Conservation (phyloP, 1,140 invertebrate genomes). For the Radopholus similis region DNA sequence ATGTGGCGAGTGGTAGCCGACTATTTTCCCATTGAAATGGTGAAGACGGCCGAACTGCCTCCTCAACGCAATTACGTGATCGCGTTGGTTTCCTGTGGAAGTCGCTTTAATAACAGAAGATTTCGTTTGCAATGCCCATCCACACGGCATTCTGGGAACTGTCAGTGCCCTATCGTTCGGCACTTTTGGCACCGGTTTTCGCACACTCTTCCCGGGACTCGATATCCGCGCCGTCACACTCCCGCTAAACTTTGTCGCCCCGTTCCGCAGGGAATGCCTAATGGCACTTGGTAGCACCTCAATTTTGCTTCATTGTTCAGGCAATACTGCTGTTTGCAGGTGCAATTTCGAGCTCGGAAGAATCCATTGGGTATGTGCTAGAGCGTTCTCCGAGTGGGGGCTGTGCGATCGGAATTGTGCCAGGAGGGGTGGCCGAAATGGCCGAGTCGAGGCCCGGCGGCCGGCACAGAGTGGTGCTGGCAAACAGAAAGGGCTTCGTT, state of each 20-base stretch:
- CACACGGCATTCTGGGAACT: conserved; percentile 7
- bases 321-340: not conserved
- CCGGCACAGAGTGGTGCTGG: not conserved
- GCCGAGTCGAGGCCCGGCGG: not conserved
- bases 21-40: conserved; percentile 7
- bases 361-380: conserved; percentile 3
- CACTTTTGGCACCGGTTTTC: conserved; percentile 1
- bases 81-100: not conserved
- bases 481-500: conserved; percentile 14
- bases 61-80: conserved; percentile 7
- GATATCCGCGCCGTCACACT: not conserved
- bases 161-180: conserved; percentile 1
- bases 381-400: not conserved
- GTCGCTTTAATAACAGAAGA: not conserved
- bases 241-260: conserved; percentile 2
- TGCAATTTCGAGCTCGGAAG: not conserved
- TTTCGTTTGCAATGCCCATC: not conserved
- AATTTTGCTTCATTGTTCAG: not conserved
- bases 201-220: not conserved
- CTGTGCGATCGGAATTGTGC: conserved; percentile 4
- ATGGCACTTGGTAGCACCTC: not conserved
- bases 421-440: conserved; percentile 11
- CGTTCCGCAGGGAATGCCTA: conserved; percentile 6
- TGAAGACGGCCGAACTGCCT: conserved; percentile 4
- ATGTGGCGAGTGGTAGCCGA: conserved; percentile 6